Evolutionary conservation across 1,140 invertebrate genomes (phyloP), one percentile per base, ranked within the genome.

Genomic region (Bathynomus jamesi): DNA sequence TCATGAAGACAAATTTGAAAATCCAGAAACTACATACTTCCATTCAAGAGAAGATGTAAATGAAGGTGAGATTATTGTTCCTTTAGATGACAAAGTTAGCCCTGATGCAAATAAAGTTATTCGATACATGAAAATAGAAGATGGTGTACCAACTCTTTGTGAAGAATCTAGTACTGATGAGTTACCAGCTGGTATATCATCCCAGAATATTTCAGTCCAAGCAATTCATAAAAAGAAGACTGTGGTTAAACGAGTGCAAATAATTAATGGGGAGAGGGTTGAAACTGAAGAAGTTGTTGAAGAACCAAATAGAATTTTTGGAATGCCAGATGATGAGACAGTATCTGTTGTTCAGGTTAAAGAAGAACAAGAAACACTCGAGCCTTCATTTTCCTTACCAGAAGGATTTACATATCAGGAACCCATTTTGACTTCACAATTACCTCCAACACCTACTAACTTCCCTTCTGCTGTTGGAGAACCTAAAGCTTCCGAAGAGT

Each of bases 261-360:
- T 74, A 24, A 70, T 74, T 40, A 60, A 74, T 68, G 72, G 72
- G n/a, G 68, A 70, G 31, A 70, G 28, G 62, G 60, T 74, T 67
- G 72, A 67, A 28, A 70, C 65, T 61, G 72, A 70, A 53, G 72
- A 74, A 74, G 65, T 74, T 70, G 27, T 74, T n/a, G 72, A 74
- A 28, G 72, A 70, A 72, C 68, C 74, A 67, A 68, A 73, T 17
- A 78, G 73, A 72, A 86, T 85, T 2, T 64, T 83, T n/a, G 81
- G 82, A 28, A 85, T 86, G 65, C 85, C 85, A 70, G 80, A 89
- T 60, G 84, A 82, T n/a, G 87, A 88, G 76, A 87, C 87, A 4
- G 85, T 86, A 30, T 85, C 88, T 65, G 85, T 89, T 74, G 81
- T 84, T 71, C 74, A 87, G 29, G 82, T 82, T 78, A 81, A 82